Conservation (phyloP, 2,113 vertebrate species). For the Balaenoptera acutorostrata region DNA sequence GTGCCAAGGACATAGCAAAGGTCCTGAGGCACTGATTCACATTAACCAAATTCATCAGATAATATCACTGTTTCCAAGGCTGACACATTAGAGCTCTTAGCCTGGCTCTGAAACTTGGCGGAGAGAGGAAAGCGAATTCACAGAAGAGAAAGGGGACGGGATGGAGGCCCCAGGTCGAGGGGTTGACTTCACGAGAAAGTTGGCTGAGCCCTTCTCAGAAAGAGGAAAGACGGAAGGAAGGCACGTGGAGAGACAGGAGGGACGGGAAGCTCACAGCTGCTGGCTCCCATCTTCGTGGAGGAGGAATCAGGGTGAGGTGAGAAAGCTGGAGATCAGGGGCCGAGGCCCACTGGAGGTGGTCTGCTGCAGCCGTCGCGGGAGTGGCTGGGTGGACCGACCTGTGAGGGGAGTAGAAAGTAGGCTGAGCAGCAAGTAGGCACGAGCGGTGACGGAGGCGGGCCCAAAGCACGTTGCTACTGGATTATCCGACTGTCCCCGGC, state of each 20-base stretch:
- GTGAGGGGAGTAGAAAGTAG: neutral
- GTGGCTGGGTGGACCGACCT: neutral
- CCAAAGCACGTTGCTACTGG: neutral
- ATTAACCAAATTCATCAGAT: constrained; percentile 55
- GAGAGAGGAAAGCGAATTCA: neutral
- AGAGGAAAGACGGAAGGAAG: neutral
- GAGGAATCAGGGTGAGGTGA: neutral
- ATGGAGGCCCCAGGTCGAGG: neutral
- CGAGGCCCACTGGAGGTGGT: neutral
- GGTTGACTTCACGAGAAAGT: neutral
- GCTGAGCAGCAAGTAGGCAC: neutral
- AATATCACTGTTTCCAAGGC: neutral
- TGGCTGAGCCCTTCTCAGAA: neutral
- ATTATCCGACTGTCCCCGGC: neutral
- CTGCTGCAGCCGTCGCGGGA: neutral
- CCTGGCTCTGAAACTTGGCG: neutral
- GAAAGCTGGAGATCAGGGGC: neutral
- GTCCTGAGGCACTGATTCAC: constrained; percentile 60
- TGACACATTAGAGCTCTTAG: neutral
- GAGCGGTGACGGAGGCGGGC: neutral
- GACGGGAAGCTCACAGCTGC: neutral
- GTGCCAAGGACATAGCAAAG: constrained; percentile 24
- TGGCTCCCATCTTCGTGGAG: neutral
- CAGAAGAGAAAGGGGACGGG: neutral
- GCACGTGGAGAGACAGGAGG: neutral